Percentiles rank a stretch among this genome's conserved stretches.
These are phyloP conservation scores for Sciaenops ocellatus DNA, from an alignment of 2,797 vertebrate genomes.

Conservation along the genomic window DNA sequence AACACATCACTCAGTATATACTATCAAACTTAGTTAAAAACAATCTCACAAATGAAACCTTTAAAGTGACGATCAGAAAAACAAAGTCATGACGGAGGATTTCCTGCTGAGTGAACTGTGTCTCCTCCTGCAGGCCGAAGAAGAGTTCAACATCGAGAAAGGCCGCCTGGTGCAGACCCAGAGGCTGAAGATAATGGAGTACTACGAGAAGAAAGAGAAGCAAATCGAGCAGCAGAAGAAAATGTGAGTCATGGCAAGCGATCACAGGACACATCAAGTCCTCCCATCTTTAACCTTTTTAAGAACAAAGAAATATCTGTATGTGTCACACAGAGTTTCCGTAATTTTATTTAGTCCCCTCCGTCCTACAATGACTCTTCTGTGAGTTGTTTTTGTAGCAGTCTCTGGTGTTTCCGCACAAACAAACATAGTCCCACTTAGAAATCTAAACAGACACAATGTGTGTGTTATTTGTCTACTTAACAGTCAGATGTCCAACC, in stretches of 20 bases:
- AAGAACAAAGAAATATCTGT: constrained; percentile 55
- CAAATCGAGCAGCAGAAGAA: constrained; percentile 99
- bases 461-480: constrained; percentile 57
- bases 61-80: neutral
- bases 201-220: constrained; percentile 99
- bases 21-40: neutral
- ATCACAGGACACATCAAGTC: constrained; percentile 37
- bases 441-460: constrained; percentile 24
- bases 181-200: constrained; percentile 99
- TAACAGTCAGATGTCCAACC: constrained; percentile 97
- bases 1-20: neutral
- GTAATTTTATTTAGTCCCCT: constrained; percentile 57
- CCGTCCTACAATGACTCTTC: constrained; percentile 24
- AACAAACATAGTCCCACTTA: constrained; percentile 19
- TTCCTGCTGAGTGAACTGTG: constrained; percentile 25
- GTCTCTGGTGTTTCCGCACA: constrained; percentile 7
- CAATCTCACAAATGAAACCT: neutral
- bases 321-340: constrained; percentile 29
- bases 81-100: neutral
- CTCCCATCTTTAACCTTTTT: constrained; percentile 40
- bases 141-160: constrained; percentile 99
- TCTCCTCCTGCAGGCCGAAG: constrained; percentile 91
- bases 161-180: constrained; percentile 98
- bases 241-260: constrained; percentile 86
- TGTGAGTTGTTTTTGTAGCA: constrained; percentile 20